A percentile compares a stretch with the other conserved stretches of the same genome.
Conservation (phyloP, 1,140 invertebrate genomes). For the Euglossa dilemma region DNA sequence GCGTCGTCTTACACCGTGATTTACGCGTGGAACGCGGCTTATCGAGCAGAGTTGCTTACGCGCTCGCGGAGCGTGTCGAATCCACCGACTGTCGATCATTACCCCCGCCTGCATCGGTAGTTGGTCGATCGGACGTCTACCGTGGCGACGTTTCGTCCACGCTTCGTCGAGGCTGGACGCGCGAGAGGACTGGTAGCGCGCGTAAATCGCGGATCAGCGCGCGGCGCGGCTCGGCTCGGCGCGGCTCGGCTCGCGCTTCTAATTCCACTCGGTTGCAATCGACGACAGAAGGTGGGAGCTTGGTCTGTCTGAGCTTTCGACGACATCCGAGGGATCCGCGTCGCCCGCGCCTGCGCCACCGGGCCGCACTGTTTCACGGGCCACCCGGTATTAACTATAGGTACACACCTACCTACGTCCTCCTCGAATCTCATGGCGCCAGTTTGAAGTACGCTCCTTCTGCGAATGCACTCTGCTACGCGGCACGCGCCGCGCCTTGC, state of each 20-base stretch:
- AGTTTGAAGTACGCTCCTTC: slow-evolving; percentile 81
- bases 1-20: slow-evolving; percentile 57
- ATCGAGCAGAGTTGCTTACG: background rate
- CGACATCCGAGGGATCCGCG: slow-evolving; percentile 65
- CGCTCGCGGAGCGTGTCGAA: background rate
- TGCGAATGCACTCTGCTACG: slow-evolving; percentile 77
- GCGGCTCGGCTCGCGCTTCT: slow-evolving; percentile 10
- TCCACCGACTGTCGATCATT: background rate
- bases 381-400: slow-evolving; percentile 68
- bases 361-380: slow-evolving; percentile 50
- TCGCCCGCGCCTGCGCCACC: slow-evolving; percentile 71
- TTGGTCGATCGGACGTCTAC: too few species aligned
- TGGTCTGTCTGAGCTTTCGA: slow-evolving; percentile 68
- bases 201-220: background rate
- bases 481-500: slow-evolving; percentile 35
- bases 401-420: slow-evolving; percentile 74
- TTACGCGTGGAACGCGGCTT: slow-evolving; percentile 34
- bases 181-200: too few species aligned
- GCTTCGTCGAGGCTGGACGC: too few species aligned
- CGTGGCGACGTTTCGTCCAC: too few species aligned
- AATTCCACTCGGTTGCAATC: slow-evolving; percentile 43
- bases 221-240: background rate
- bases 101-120: background rate
- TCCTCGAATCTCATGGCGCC: slow-evolving; percentile 79
- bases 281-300: slow-evolving; percentile 56